Evolutionary conservation across 2,888 invertebrate species (phyloP).

Genomic region (Napeogenes sylphis): DNA sequence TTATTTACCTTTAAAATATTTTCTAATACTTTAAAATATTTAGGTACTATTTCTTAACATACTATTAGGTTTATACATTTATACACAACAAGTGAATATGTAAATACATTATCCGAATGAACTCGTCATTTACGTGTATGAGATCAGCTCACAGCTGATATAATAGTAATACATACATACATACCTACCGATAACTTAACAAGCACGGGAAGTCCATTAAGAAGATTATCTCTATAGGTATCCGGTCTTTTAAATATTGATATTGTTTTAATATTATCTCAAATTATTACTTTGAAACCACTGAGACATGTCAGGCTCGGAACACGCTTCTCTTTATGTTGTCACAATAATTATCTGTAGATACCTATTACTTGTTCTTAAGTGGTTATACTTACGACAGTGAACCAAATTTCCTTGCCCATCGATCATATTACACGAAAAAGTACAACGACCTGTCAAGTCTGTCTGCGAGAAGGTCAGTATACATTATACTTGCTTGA

Average conservation of each 20-base stretch:
- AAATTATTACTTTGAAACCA: neutral
- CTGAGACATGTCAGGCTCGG: neutral
- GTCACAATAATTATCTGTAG: neutral
- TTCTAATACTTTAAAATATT: neutral
- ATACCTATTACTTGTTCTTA: conserved; percentile 12
- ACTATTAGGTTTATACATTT: too few relatives aligned
- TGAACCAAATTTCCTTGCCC: conserved; percentile 24
- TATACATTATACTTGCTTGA: too few relatives aligned
- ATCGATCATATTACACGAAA: conserved; percentile 19
- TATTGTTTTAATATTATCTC: neutral
- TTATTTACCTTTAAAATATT: conserved; percentile 19
- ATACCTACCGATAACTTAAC: neutral
- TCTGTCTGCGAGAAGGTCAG: neutral
- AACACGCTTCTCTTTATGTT: too few relatives aligned
- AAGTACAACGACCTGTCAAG: conserved; percentile 7
- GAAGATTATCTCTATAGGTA: conserved; percentile 7
- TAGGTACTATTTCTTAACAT: too few relatives aligned
- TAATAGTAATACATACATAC: neutral
- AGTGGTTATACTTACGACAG: conserved; percentile 14
- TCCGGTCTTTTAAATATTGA: too few relatives aligned
- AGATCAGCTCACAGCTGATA: conserved; percentile 27
- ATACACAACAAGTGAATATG: too few relatives aligned
- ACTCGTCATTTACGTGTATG: conserved; percentile 18
- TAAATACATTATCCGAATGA: conserved; percentile 12
- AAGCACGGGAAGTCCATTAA: conserved; percentile 15